Evolutionary conservation across 2,888 invertebrate species (phyloP).

Genomic region (Drosophila lacicola): DNA sequence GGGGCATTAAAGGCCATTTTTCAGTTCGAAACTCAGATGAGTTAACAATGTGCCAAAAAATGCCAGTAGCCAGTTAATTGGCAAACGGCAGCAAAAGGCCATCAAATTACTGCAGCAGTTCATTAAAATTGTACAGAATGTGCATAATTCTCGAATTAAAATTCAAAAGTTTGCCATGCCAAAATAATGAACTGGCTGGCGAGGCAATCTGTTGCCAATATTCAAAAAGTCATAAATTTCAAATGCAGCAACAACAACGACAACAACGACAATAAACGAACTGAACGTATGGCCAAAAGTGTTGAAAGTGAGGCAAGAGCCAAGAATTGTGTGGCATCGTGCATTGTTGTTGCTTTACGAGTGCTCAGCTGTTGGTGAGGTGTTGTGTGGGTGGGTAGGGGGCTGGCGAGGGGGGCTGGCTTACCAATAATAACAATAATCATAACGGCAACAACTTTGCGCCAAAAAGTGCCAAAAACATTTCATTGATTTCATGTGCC

Average conservation of each 20-base stretch:
- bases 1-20: constrained; percentile 23
- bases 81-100: constrained; percentile 40
- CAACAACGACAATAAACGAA: constrained; percentile 19
- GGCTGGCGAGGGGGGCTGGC: constrained; percentile 3
- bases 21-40: constrained; percentile 21
- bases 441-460: constrained; percentile 76
- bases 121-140: constrained; percentile 68
- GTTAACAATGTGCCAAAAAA: constrained; percentile 40
- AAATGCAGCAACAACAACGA: constrained; percentile 52
- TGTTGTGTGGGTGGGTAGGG: neutral
- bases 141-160: constrained; percentile 78
- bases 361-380: constrained; percentile 15
- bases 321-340: constrained; percentile 72
- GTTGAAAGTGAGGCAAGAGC: constrained; percentile 44
- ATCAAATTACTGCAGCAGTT: constrained; percentile 61
- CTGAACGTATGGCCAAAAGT: constrained; percentile 50
- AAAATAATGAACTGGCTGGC: constrained; percentile 75
- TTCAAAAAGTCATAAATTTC: constrained; percentile 79
- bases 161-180: constrained; percentile 74
- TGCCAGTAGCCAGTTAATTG: constrained; percentile 41
- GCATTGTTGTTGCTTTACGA: constrained; percentile 68
- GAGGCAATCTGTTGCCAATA: constrained; percentile 79
- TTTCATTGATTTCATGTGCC: constrained; percentile 71
- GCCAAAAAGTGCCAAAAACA: constrained; percentile 76
- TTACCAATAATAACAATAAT: constrained; percentile 76